Conservation (phyloP, 2,113 vertebrate genomes). For the Sigmodon hispidus region DNA sequence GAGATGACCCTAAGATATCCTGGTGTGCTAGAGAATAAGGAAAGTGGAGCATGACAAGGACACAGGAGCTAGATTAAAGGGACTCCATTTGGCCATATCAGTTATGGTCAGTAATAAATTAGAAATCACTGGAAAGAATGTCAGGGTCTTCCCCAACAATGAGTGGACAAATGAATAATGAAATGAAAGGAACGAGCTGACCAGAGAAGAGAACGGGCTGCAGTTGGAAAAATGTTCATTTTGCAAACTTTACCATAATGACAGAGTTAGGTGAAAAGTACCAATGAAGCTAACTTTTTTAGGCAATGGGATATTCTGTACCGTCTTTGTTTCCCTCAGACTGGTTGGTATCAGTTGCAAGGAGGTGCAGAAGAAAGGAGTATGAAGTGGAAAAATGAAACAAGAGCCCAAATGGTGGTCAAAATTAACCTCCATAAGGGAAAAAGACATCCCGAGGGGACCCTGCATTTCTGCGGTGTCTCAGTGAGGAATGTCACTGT, state of each 20-base stretch:
- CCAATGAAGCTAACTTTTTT: background rate
- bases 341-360: background rate
- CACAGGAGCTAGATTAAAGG: background rate
- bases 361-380: background rate
- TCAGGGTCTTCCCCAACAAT: background rate
- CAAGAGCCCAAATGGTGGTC: background rate
- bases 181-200: background rate
- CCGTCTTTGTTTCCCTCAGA: background rate
- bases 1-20: background rate
- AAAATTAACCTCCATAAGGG: background rate
- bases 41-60: background rate
- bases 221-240: background rate
- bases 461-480: background rate
- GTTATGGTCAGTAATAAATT: background rate
- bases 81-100: background rate
- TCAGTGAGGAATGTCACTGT: background rate
- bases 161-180: background rate
- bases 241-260: background rate
- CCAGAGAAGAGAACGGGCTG: background rate
- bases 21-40: background rate
- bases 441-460: background rate
- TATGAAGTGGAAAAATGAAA: slow-evolving; percentile 20
- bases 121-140: background rate
- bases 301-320: background rate
- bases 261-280: background rate